Evolutionary conservation across 2,888 invertebrate species (phyloP).

Genomic region (Ptilodon capucinus): DNA sequence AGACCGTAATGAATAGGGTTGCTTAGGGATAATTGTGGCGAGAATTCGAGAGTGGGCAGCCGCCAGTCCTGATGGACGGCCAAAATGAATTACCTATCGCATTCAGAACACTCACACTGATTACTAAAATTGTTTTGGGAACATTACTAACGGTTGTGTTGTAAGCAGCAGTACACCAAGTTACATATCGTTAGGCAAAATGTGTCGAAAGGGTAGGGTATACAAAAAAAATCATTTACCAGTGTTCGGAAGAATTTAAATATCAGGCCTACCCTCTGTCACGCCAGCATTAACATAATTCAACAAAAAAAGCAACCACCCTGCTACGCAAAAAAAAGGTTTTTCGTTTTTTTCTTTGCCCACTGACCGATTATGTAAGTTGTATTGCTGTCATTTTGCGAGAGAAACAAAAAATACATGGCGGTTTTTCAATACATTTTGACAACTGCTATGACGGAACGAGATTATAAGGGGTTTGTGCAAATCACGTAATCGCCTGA

Average conservation of each 20-base stretch:
- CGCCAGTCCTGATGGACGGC: slow-evolving; percentile 42
- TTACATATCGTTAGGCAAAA: neutral
- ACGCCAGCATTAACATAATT: slow-evolving; percentile 75
- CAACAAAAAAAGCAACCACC: slow-evolving; percentile 70
- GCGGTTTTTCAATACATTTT: too few species aligned
- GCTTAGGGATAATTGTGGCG: slow-evolving; percentile 50
- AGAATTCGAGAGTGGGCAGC: slow-evolving; percentile 31
- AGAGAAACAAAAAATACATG: too few species aligned
- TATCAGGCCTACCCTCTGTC: slow-evolving; percentile 67
- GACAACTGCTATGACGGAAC: too few species aligned
- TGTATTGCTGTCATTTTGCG: too few species aligned
- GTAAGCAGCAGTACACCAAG: neutral
- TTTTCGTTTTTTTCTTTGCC: slow-evolving; percentile 54
- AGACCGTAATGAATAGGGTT: slow-evolving; percentile 22
- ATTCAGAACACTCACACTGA: slow-evolving; percentile 16
- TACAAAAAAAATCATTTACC: slow-evolving; percentile 53
- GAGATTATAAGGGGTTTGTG: too few species aligned
- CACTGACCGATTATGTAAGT: too few species aligned
- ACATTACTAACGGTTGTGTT: slow-evolving; percentile 19
- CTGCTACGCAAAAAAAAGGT: slow-evolving; percentile 56
- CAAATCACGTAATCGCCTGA: too few species aligned
- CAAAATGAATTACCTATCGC: slow-evolving; percentile 49
- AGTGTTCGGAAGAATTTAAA: slow-evolving; percentile 67
- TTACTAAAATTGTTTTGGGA: slow-evolving; percentile 5
- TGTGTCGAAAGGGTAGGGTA: slow-evolving; percentile 33